Evolutionary conservation across 2,113 vertebrate genomes (phyloP).

Genomic region (Hylia prasina): DNA sequence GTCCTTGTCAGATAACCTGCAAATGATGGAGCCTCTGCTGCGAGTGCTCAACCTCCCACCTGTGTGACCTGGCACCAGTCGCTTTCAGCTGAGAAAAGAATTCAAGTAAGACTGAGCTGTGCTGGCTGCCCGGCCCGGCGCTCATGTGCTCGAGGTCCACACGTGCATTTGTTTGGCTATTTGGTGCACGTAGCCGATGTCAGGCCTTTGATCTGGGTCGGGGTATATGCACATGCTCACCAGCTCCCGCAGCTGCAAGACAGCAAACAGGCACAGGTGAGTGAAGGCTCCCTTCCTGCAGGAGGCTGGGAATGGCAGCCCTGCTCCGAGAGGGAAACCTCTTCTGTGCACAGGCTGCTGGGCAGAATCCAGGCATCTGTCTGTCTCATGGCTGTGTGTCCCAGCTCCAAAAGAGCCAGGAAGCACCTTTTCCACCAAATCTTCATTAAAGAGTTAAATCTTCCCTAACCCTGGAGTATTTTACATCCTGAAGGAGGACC

Average conservation of each 20-base stretch:
- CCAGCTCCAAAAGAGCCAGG: background rate
- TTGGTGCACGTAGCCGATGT: constrained; percentile 83
- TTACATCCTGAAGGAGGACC: background rate
- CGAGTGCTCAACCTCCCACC: constrained; percentile 28
- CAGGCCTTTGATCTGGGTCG: constrained; percentile 78
- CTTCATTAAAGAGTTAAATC: no score
- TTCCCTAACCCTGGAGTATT: no score
- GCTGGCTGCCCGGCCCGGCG: background rate
- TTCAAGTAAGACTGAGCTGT: constrained; percentile 75
- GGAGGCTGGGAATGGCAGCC: rapidly evolving
- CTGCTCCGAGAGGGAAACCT: background rate
- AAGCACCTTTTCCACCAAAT: background rate
- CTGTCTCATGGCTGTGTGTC: rapidly evolving
- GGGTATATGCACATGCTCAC: constrained; percentile 87
- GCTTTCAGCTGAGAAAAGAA: constrained; percentile 54
- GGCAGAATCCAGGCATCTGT: rapidly evolving
- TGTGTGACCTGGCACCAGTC: constrained; percentile 33
- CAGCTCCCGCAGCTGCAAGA: constrained; percentile 80
- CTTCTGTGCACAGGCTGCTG: rapidly evolving
- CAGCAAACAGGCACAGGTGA: rapidly evolving
- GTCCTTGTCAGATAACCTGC: constrained; percentile 59
- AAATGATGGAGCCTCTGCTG: constrained; percentile 30
- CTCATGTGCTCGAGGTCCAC: constrained; percentile 83
- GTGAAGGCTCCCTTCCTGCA: rapidly evolving
- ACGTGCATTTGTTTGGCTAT: constrained; percentile 84